A percentile compares a stretch with the other conserved stretches of the same genome.
Evolutionary conservation across 2,113 vertebrate species (phyloP).

Genomic region (Neolamprologus kungweensis): DNA sequence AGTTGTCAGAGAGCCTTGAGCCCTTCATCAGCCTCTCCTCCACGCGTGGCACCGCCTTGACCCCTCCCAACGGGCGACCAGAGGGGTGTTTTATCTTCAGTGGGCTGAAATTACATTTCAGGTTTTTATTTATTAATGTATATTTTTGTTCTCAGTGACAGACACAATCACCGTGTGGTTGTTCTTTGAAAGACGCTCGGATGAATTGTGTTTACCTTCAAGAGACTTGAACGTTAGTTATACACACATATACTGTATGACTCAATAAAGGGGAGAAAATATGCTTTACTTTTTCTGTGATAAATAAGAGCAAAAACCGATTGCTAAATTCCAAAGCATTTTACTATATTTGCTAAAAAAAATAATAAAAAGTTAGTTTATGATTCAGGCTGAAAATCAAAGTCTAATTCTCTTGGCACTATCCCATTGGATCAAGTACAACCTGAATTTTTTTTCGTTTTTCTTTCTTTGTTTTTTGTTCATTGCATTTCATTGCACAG

Average conservation of each 20-base stretch:
- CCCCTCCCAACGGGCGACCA: not conserved
- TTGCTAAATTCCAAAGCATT: not conserved
- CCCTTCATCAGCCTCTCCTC: constrained; percentile 52
- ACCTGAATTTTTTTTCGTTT: not conserved
- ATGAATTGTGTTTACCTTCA: not conserved
- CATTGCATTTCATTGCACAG: not conserved
- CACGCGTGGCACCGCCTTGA: constrained; percentile 26
- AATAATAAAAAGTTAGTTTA: not conserved
- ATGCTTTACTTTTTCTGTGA: not conserved
- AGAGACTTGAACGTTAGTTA: not conserved
- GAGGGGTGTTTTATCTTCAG: constrained; percentile 23
- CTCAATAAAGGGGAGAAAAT: not conserved
- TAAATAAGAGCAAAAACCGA: not conserved
- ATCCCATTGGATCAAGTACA: not conserved
- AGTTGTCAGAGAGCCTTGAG: constrained; percentile 50
- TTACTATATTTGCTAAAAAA: not conserved
- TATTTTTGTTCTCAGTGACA: constrained; percentile 6
- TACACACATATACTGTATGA: not conserved
- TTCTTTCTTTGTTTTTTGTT: not conserved
- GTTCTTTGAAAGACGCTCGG: not conserved
- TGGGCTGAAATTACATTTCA: constrained; percentile 30
- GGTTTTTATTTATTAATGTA: constrained; percentile 48
- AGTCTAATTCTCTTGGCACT: not conserved
- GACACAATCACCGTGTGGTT: not conserved
- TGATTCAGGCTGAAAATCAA: not conserved